Conservation (phyloP, 1,140 invertebrate genomes). For the Teleopsis dalmanni region DNA sequence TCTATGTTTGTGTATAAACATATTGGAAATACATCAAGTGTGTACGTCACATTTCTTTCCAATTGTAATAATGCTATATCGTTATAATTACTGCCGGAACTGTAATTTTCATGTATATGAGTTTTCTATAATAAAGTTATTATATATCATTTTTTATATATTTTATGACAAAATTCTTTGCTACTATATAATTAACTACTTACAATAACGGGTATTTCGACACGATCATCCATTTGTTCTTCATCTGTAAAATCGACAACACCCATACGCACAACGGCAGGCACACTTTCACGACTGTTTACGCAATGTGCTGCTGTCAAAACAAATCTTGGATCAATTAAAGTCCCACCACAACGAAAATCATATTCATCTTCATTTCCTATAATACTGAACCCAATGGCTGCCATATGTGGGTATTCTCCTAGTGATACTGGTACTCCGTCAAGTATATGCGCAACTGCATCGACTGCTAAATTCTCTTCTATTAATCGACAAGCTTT, state of each 20-base stretch:
- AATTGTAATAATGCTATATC: constrained; percentile 35
- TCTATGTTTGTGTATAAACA: constrained; percentile 22
- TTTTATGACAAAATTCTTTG: background rate
- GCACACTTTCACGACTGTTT: constrained; percentile 16
- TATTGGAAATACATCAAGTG: constrained; percentile 17
- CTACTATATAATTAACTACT: background rate
- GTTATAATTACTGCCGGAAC: constrained; percentile 24
- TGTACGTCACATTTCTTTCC: constrained; percentile 11
- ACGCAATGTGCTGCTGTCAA: constrained; percentile 74
- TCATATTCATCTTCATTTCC: constrained; percentile 10
- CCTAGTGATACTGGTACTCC: constrained; percentile 22
- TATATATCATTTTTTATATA: background rate
- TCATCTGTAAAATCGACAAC: constrained; percentile 19
- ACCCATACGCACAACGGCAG: constrained; percentile 28
- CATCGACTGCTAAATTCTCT: background rate
- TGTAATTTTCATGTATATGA: constrained; percentile 26
- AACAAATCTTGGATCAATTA: constrained; percentile 44
- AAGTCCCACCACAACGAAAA: constrained; percentile 47
- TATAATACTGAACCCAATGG: constrained; percentile 17
- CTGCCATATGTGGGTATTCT: constrained; percentile 39
- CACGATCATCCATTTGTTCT: constrained; percentile 5
- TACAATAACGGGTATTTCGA: constrained; percentile 13
- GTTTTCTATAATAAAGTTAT: constrained; percentile 13
- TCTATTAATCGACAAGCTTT: constrained; percentile 1
- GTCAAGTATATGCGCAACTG: constrained; percentile 22